phyloP scores from a whole-genome alignment of 2,888 invertebrate genomes.

The Pimpla rufipes region DNA sequence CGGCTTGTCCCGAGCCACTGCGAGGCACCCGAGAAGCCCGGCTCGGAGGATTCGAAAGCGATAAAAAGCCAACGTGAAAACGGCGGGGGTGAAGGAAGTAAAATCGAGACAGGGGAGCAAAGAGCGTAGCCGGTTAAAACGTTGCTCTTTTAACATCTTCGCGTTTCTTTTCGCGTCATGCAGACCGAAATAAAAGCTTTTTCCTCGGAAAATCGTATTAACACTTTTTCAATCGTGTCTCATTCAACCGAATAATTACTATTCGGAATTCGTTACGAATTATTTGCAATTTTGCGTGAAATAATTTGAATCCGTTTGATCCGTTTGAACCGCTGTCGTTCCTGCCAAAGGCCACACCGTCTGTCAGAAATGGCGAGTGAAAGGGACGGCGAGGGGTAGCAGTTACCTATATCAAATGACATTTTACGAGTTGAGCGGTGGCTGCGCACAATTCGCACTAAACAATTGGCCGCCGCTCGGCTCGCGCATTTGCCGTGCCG shows the following conservation, averaged over 20 bases:
- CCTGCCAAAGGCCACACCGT: background rate
- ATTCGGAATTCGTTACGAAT: too few species aligned
- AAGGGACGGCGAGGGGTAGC: background rate
- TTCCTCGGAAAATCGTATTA: background rate
- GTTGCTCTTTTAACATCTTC: slow-evolving; percentile 39
- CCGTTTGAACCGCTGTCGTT: too few species aligned
- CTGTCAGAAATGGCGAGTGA: background rate
- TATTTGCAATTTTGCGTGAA: too few species aligned
- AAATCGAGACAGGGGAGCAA: slow-evolving; percentile 26
- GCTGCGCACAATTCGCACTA: slow-evolving; percentile 34
- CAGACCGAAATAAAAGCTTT: slow-evolving; percentile 14
- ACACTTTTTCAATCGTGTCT: background rate
- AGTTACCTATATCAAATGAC: slow-evolving; percentile 15
- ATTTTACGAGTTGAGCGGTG: slow-evolving; percentile 40
- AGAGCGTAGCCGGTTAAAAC: slow-evolving; percentile 43
- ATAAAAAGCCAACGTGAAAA: slow-evolving; percentile 27
- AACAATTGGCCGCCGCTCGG: slow-evolving; percentile 38
- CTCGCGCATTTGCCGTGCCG: slow-evolving; percentile 1
- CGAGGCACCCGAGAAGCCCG: background rate
- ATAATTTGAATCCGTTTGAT: too few species aligned
- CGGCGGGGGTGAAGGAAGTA: slow-evolving; percentile 14
- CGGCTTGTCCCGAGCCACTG: background rate
- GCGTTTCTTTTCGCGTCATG: slow-evolving; percentile 28
- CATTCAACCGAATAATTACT: too few species aligned
- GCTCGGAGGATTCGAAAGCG: slow-evolving; percentile 17